A percentile compares a stretch with the other conserved stretches of the same genome.
Conservation (phyloP, 1,140 invertebrate species). For the Drosophila parvula region DNA sequence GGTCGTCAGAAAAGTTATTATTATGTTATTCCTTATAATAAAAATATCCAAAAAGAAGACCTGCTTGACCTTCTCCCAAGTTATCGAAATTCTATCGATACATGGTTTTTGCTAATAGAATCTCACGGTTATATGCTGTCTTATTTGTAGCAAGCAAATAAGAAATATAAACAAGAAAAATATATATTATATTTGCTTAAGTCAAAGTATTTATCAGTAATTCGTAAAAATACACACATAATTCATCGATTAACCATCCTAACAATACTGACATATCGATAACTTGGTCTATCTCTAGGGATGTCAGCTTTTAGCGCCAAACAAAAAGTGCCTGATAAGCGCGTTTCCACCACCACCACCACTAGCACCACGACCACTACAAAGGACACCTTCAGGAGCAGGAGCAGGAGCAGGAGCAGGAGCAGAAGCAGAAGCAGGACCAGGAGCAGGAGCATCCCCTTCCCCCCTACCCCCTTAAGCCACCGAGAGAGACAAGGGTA, state of each 20-base stretch:
- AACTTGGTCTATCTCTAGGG: background rate
- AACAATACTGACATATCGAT: background rate
- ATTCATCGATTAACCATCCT: background rate
- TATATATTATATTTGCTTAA: too few species aligned
- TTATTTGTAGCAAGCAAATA: background rate
- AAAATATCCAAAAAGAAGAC: too few species aligned
- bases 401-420: background rate
- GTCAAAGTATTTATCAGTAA: background rate
- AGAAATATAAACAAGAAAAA: too few species aligned
- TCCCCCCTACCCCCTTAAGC: background rate
- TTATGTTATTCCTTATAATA: too few species aligned
- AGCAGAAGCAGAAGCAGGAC: background rate
- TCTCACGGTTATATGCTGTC: background rate
- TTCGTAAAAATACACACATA: background rate
- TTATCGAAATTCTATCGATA: background rate
- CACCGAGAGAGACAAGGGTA: conserved; percentile 35
- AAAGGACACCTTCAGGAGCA: conserved; percentile 8
- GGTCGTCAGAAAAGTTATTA: too few species aligned
- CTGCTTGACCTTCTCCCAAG: too few species aligned
- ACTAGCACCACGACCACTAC: conserved; percentile 22
- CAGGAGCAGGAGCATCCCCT: background rate
- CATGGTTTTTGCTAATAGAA: background rate
- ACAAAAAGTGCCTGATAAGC: conserved; percentile 44
- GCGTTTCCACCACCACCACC: conserved; percentile 29
- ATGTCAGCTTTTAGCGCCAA: conserved; percentile 3